Base-by-base conservation (phyloP, 2,797 vertebrate species). In the Cottoperca gobio region DNA sequence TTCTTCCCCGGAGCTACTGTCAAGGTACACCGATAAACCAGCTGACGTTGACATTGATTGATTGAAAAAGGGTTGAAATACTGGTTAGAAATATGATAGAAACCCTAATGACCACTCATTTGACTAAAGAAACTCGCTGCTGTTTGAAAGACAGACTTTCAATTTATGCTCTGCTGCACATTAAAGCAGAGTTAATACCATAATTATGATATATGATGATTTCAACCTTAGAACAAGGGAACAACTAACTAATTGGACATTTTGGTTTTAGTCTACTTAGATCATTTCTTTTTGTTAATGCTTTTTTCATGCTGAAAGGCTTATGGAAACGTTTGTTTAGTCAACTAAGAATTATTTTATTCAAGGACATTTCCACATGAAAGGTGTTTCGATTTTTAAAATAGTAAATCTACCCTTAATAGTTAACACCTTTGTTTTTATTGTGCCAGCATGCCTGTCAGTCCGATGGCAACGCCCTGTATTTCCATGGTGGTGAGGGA, bases 1-100 rank as follows among this genome's bases (percentile, higher is more conserved):
- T 99, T 99, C 91, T 99, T 99, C 82, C 98, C 98, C 24, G 98
- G 98, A 77, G 98, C 98, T 61, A 99, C 96, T 1, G 92, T 99
- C 64, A 99, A 99, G 97, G 98, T 99, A 87, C 13, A n/a, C 4
- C 4, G n/a, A 64, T 31, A 33, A 71, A 68, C 6, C 13, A 21
- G 0, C 24, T 1, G 13, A 46, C 6, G 40, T 58, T 31, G 35
- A 28, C 12, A 19, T 57, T 28, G 10, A 45, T 60, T 75, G 8
- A 58, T 46, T 69, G 5, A 46, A 40, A 45, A 8, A 46, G 33
- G 33, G 31, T 28, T n/a, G n/a, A n/a, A n/a, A n/a, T n/a, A n/a
- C n/a, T n/a, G n/a, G n/a, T 28, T 28, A 28, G 23, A 65, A 60
- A 58, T 57, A 23, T 48, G 14, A 28, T 50, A 37, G 21, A 53